Conservation (phyloP, 2,888 invertebrate species). For the Diadromus collaris region DNA sequence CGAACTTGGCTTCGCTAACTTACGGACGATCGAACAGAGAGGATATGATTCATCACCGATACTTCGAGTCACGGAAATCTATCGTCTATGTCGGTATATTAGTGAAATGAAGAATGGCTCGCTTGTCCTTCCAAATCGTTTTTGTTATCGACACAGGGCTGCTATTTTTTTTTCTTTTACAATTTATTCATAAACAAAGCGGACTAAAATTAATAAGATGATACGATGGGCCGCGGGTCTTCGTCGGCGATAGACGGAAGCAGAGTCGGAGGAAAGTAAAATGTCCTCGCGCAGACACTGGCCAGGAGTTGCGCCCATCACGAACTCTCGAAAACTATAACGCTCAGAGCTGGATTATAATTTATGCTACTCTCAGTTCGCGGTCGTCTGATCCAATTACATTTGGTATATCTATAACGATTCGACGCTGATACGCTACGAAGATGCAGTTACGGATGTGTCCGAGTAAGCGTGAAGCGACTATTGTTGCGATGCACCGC, state of each 20-base stretch:
- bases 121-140: not conserved
- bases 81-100: not conserved
- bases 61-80: too few relatives aligned
- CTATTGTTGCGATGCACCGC: conserved; percentile 25
- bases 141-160: not conserved
- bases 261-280: conserved; percentile 55
- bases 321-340: conserved; percentile 8
- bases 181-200: conserved; percentile 70
- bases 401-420: conserved; percentile 18
- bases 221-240: conserved; percentile 55
- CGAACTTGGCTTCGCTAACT: not conserved
- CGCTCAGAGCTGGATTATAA: conserved; percentile 16
- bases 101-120: not conserved
- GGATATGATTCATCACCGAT: not conserved
- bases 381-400: conserved; percentile 7
- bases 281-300: not conserved
- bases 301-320: not conserved
- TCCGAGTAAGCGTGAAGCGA: conserved; percentile 5
- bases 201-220: conserved; percentile 70
- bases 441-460: conserved; percentile 32
- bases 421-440: not conserved
- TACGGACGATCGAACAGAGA: not conserved
- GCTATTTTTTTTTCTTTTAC: conserved; percentile 54
- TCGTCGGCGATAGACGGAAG: conserved; percentile 11
- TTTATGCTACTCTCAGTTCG: conserved; percentile 21